Evolutionary conservation across 35 echinoderm and acorn worm genomes (phyloP).

Genomic region (Heliocidaris tuberculata): DNA sequence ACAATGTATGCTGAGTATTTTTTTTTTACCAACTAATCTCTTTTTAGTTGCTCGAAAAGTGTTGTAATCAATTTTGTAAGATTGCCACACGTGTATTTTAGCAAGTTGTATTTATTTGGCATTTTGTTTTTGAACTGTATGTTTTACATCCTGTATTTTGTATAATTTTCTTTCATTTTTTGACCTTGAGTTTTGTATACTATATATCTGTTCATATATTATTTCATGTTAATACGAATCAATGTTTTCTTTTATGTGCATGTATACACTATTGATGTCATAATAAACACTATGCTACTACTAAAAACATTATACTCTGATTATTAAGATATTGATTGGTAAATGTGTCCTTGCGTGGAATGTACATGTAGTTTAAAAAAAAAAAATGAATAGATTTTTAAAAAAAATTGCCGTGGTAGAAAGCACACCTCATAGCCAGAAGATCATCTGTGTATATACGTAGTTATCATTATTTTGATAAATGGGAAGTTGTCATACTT

Average conservation of each 20-base stretch:
- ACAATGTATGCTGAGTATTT: too few relatives aligned
- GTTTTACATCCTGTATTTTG: constrained; percentile 5
- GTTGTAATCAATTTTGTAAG: neutral
- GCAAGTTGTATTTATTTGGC: neutral
- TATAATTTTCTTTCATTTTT: neutral
- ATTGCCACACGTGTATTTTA: neutral
- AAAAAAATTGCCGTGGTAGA: too few relatives aligned
- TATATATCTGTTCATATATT: neutral
- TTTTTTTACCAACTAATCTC: neutral
- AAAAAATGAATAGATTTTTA: too few relatives aligned
- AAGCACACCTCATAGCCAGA: too few relatives aligned
- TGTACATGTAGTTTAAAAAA: too few relatives aligned
- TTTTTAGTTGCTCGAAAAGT: neutral
- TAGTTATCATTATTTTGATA: too few relatives aligned
- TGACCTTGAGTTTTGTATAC: neutral
- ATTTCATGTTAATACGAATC: neutral
- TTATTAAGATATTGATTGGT: too few relatives aligned
- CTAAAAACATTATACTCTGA: neutral
- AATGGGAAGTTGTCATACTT: too few relatives aligned
- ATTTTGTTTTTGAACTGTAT: neutral
- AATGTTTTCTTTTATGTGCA: constrained; percentile 16
- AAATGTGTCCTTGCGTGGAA: too few relatives aligned
- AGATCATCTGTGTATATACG: too few relatives aligned
- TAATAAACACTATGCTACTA: constrained; percentile 11
- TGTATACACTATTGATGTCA: constrained; percentile 11